Evolutionary conservation across 2,888 invertebrate species (phyloP), one percentile per base, ranked within the genome.

Genomic region (Phalera bucephala): DNA sequence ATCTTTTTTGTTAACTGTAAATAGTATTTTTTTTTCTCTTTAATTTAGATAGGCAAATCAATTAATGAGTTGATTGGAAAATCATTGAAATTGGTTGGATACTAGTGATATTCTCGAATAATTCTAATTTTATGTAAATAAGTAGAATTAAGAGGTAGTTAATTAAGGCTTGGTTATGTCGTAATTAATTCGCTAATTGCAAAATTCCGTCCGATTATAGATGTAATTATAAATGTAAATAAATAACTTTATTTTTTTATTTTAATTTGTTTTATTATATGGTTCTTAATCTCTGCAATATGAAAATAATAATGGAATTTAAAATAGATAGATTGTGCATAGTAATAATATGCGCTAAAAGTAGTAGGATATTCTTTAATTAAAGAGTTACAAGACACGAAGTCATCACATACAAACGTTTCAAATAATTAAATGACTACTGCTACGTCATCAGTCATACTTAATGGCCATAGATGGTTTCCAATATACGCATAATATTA

Each of bases 201-300:
- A 40, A 44, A n/a, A 34, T 34, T 20, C 59, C 59, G 58, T 59
- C 62, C 58, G 29, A 10, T 40, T 19, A 46, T n/a, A n/a, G n/a
- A 17, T 17, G 45, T 37, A 52, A 43, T 40, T 44, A 21, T 45
- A 26, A 41, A 31, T 13, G 40, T 36, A 37, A 53, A 56, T 58
- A 61, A 57, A 59, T 47, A 34, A 40, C 45, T 37, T 45, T 57
- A 57, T 52, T 44, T 59, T 47, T 31, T 39, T 7, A 11, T 8
- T 1, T 2, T 5, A n/a, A 2, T 22, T 30, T 9, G 45, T 45
- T 46, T 5, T 31, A 27, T 36, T 28, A 3, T 19, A n/a, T n/a
- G n/a, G n/a, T n/a, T n/a, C n/a, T 19, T 19, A 19, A 3, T 19
- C 19, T 19, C 4, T 7, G 7, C 19, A 19, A 19, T 5, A 19